phyloP scores from a whole-genome alignment of 2,113 vertebrate genomes.

The Gyps fulvus region DNA sequence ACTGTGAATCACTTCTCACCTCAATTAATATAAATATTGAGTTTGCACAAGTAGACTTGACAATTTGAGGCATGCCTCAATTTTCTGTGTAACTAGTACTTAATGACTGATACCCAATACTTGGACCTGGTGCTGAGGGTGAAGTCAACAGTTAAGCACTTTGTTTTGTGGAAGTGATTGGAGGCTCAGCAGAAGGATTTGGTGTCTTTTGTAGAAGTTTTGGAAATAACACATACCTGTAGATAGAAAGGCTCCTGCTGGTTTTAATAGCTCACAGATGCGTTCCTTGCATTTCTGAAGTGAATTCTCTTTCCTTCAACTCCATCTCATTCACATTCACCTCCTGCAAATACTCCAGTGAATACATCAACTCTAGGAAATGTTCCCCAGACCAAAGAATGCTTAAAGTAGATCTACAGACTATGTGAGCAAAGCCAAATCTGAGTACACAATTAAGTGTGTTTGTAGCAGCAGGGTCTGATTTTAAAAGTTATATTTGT shows the following conservation, averaged over 20 bases:
- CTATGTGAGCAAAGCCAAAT: not conserved
- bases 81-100: constrained; percentile 25
- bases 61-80: constrained; percentile 55
- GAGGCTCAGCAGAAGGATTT: not conserved
- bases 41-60: constrained; percentile 42
- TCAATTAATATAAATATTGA: constrained; percentile 49
- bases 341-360: not conserved
- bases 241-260: not conserved
- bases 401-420: not conserved
- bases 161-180: not conserved
- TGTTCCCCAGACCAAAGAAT: not conserved
- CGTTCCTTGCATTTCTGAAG: not conserved
- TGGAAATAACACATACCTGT: not conserved
- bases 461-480: not conserved
- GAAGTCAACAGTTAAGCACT: constrained; percentile 38
- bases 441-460: not conserved
- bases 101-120: constrained; percentile 27
- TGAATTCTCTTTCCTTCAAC: not conserved
- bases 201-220: not conserved
- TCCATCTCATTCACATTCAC: not conserved
- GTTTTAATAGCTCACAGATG: not conserved
- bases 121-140: not conserved
- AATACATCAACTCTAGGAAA: not conserved
- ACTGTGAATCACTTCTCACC: constrained; percentile 56
- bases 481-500: not conserved